Evolutionary conservation across 1,140 invertebrate genomes (phyloP).

Genomic region (Drosophila littoralis): DNA sequence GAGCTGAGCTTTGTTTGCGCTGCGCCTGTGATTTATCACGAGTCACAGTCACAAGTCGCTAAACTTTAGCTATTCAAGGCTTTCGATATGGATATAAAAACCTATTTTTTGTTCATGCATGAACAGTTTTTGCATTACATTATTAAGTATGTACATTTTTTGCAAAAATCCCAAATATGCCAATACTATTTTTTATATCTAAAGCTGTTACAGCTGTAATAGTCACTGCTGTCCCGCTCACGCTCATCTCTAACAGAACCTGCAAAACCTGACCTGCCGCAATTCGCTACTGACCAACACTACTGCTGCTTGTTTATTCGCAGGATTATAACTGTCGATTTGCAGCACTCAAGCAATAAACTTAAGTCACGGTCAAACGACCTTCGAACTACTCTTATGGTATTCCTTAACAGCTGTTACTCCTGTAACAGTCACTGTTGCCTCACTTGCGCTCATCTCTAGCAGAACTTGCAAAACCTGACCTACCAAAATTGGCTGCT

Average conservation of each 20-base stretch:
- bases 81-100: background rate
- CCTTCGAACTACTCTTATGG: no score
- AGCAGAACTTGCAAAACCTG: slow-evolving; percentile 5
- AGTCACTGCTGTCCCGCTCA: background rate
- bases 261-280: slow-evolving; percentile 18
- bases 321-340: slow-evolving; percentile 11
- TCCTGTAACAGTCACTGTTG: background rate
- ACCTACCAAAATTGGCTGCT: slow-evolving; percentile 8
- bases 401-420: background rate
- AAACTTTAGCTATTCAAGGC: background rate
- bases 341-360: no score
- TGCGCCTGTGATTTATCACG: slow-evolving; percentile 10
- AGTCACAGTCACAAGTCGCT: slow-evolving; percentile 12
- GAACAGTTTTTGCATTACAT: background rate
- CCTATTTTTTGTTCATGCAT: background rate
- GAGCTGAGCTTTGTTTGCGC: slow-evolving; percentile 1
- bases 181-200: background rate
- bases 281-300: slow-evolving; percentile 11
- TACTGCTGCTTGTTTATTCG: slow-evolving; percentile 3
- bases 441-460: slow-evolving; percentile 5
- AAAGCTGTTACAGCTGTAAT: background rate
- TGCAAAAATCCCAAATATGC: background rate
- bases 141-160: background rate
- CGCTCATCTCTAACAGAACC: slow-evolving; percentile 8
- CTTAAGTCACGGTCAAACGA: no score